Conservation (phyloP, 2,113 vertebrate species). For the Turdus rufiventris region DNA sequence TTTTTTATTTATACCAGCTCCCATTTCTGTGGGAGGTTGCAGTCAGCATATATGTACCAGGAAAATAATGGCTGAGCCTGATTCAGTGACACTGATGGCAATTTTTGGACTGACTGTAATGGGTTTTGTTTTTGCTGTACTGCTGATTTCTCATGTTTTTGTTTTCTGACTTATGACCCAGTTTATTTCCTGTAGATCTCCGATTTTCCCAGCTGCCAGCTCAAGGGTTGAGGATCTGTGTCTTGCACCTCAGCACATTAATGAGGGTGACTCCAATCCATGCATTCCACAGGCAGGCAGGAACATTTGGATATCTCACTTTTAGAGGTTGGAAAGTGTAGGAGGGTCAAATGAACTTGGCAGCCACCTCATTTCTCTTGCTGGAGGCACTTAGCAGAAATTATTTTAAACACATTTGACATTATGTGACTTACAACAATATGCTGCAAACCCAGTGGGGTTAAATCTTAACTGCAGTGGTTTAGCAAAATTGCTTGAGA, state of each 20-base stretch:
- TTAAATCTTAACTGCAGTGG: neutral
- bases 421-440: neutral
- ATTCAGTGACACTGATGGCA: neutral
- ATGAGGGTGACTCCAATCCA: neutral
- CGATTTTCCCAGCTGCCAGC: neutral
- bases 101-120: neutral
- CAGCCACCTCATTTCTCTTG: neutral
- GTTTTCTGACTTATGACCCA: neutral
- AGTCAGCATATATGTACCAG: neutral
- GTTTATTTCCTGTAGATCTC: neutral
- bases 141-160: neutral
- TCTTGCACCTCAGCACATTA: neutral
- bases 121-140: neutral
- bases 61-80: neutral
- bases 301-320: neutral
- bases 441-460: neutral
- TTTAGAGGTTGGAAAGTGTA: neutral
- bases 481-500: neutral
- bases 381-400: slow-evolving; percentile 2
- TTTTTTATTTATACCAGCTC: neutral
- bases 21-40: neutral
- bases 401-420: slow-evolving; percentile 12
- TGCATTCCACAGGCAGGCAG: neutral
- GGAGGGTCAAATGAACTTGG: neutral
- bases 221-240: neutral